Percentiles rank a stretch among this genome's conserved stretches.
Conservation (phyloP, 1,140 invertebrate genomes). For the Pseudomyrmex dendroicus region DNA sequence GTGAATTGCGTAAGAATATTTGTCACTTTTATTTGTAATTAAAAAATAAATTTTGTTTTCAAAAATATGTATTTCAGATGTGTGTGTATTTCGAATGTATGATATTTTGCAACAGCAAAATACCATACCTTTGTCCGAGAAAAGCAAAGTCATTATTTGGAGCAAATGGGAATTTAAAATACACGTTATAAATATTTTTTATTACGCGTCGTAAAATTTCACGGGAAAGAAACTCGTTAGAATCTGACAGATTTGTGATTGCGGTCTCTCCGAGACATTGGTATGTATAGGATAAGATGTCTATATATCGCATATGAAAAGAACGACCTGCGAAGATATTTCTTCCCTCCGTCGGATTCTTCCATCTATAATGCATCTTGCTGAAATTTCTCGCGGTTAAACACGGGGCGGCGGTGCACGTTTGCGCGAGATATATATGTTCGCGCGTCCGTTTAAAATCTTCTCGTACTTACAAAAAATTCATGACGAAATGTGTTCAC, state of each 20-base stretch:
- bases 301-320: neutral
- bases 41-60: too few species aligned
- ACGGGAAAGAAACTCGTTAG: constrained; percentile 4
- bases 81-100: neutral
- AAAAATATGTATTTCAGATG: too few species aligned
- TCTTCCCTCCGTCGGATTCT: neutral
- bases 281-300: neutral
- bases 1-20: too few species aligned
- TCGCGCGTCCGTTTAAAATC: neutral
- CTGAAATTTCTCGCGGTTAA: neutral
- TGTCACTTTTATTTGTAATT: too few species aligned
- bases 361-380: neutral
- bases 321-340: neutral
- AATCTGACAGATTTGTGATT: constrained; percentile 35
- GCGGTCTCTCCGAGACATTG: neutral
- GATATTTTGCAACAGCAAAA: neutral
- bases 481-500: neutral
- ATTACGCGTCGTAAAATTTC: neutral
- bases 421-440: neutral
- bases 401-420: neutral
- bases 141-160: neutral
- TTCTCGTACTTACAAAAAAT: neutral
- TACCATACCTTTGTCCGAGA: neutral
- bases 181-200: neutral
- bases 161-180: neutral